A percentile compares a stretch with the other conserved stretches of the same genome.
Evolutionary conservation across 2,888 invertebrate species (phyloP).

Genomic region (Saturnia pavonia): DNA sequence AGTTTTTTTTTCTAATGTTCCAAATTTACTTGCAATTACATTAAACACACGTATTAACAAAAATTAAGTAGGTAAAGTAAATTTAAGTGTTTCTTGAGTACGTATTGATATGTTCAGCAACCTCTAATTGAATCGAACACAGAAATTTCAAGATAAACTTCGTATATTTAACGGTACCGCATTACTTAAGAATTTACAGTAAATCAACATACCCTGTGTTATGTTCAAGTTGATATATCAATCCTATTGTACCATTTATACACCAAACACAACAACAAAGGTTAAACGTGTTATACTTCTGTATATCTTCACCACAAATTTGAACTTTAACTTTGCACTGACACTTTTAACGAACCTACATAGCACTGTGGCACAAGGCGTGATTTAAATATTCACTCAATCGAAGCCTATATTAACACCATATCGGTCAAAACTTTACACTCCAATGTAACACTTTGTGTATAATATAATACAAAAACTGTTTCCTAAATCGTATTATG

Average conservation of each 20-base stretch:
- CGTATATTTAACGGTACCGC: conserved; percentile 20
- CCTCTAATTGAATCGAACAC: conserved; percentile 17
- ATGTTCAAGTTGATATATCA: conserved; percentile 57
- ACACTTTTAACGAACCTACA: conserved; percentile 75
- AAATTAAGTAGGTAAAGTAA: not conserved
- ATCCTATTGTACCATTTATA: conserved; percentile 64
- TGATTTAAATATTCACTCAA: conserved; percentile 73
- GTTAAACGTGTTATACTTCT: conserved; percentile 55
- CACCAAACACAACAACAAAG: conserved; percentile 54
- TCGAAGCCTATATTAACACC: conserved; percentile 59
- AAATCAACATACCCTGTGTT: conserved; percentile 65
- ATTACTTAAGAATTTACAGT: conserved; percentile 15
- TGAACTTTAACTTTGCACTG: conserved; percentile 72
- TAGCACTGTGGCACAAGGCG: conserved; percentile 69
- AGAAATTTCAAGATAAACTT: conserved; percentile 20
- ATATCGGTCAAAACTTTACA: conserved; percentile 45
- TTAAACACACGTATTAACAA: not conserved
- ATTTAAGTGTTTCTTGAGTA: not conserved
- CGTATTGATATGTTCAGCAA: conserved; percentile 10
- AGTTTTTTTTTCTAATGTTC: not conserved
- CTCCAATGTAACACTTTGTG: conserved; percentile 43
- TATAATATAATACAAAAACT: conserved; percentile 53
- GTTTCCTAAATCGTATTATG: conserved; percentile 53
- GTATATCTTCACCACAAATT: conserved; percentile 66
- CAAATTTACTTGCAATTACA: not conserved